Evolutionary conservation across 2,888 invertebrate species (phyloP), one percentile per base, ranked within the genome.

Genomic region (Pyrgus malvae): DNA sequence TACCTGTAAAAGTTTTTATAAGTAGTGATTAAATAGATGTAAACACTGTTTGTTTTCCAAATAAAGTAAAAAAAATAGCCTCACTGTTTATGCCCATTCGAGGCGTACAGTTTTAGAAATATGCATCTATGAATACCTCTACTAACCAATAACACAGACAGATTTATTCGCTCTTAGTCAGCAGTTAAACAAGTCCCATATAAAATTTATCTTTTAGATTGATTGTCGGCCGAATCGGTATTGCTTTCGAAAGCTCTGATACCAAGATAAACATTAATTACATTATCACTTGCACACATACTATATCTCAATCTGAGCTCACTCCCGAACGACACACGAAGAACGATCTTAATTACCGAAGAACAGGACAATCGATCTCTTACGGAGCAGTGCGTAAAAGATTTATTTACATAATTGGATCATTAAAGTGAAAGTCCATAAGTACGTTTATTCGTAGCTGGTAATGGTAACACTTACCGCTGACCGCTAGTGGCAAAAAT

Each of bases 231-330:
- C 46, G 12, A 56, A 55, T 37, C 55, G 41, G 48, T 41, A 42
- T 54, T 60, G 57, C 61, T 65, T 61, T 61, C 63, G 49, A 58
- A 63, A 57, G 41, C 61, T 51, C 51, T 53, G 57, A 38, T 56
- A 58, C 60, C 57, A 46, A 62, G 63, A 64, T 65, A 62, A 60
- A 57, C 49, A 56, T 60, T 58, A 57, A 61, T 60, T 65, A 59
- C 33, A 33, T 54, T 59, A 59, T 58, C 55, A 55, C 40, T 33
- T 44, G 42, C 25, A 45, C 14, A n/a, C n/a, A n/a, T n/a, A n/a
- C n/a, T n/a, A n/a, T n/a, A n/a, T n/a, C n/a, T n/a, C n/a, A n/a
- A n/a, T n/a, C n/a, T n/a, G 35, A 19, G 35, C 35, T 37, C 8
- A 23, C 21, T 12, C 35, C 37, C 38, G 53, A 21, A 11, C 7